These are phyloP conservation scores for Clarias platycephalus DNA, from an alignment of 2,797 vertebrate species.

Conservation along the genomic window DNA sequence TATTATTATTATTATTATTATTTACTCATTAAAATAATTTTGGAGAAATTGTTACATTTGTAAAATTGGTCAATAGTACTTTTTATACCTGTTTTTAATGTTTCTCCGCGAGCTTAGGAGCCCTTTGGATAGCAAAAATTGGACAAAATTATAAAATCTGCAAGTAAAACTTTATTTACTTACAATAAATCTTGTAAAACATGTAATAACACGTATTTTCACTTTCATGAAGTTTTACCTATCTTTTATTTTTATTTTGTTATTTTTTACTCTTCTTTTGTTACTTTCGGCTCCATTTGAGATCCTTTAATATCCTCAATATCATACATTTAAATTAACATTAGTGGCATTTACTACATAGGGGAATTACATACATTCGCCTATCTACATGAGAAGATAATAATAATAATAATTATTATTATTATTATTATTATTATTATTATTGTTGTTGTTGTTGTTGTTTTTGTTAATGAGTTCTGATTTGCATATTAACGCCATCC, in stretches of 20 bases:
- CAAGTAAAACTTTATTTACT: background rate
- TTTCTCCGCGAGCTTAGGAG: background rate
- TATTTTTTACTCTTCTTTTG: background rate
- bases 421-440: too few species aligned
- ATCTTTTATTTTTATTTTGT: background rate
- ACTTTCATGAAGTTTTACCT: background rate
- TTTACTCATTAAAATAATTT: background rate
- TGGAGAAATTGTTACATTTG: background rate
- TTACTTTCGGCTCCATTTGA: background rate
- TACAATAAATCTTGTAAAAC: background rate
- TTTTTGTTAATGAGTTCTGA: background rate
- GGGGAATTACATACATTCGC: too few species aligned
- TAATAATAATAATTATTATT: too few species aligned
- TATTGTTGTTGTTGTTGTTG: too few species aligned
- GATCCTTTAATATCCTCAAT: background rate
- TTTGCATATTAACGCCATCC: background rate
- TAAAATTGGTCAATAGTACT: background rate
- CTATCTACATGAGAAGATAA: too few species aligned
- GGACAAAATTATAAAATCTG: background rate
- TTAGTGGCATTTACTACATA: background rate
- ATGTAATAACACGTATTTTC: background rate
- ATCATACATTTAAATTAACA: background rate
- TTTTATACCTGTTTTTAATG: background rate
- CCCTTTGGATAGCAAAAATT: background rate
- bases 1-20: background rate